phyloP scores from a whole-genome alignment of 2,888 invertebrate genomes.

The Blera fallax region DNA sequence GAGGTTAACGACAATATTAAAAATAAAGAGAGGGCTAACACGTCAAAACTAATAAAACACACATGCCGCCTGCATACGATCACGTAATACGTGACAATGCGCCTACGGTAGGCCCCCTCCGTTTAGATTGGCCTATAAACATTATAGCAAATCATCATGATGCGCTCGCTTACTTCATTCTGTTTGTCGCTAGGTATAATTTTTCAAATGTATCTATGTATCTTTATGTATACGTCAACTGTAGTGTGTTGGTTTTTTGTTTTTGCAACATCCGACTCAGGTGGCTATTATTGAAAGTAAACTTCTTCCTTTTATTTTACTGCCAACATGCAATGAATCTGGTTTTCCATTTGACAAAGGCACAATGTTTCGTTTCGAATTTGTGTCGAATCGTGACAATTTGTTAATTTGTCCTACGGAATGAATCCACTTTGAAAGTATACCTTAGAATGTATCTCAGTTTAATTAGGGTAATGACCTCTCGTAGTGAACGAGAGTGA shows the following conservation, averaged over 20 bases:
- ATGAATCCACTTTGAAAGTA: conserved; percentile 15
- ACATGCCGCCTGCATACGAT: conserved; percentile 4
- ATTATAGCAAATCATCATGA: conserved; percentile 21
- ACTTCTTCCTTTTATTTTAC: neutral
- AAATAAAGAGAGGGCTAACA: neutral
- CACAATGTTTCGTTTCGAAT: neutral
- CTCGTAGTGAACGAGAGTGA: neutral
- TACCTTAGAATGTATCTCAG: conserved; percentile 18
- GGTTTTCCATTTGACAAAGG: neutral
- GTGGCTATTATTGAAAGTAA: conserved; percentile 1
- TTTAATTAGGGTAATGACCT: conserved; percentile 32
- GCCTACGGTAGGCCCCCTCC: neutral
- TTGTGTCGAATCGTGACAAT: conserved; percentile 29
- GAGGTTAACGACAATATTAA: neutral
- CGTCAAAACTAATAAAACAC: neutral
- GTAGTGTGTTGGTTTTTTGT: neutral
- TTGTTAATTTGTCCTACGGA: conserved; percentile 28
- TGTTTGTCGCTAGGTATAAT: conserved; percentile 12
- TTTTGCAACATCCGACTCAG: neutral
- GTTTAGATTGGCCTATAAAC: conserved; percentile 22
- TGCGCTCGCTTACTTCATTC: conserved; percentile 18
- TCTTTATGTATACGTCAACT: conserved; percentile 25
- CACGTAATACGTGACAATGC: conserved; percentile 35
- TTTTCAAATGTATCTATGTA: conserved; percentile 4
- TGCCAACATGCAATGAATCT: neutral